Evolutionary conservation across 2,113 vertebrate genomes (phyloP).

Genomic region (Mola mola): DNA sequence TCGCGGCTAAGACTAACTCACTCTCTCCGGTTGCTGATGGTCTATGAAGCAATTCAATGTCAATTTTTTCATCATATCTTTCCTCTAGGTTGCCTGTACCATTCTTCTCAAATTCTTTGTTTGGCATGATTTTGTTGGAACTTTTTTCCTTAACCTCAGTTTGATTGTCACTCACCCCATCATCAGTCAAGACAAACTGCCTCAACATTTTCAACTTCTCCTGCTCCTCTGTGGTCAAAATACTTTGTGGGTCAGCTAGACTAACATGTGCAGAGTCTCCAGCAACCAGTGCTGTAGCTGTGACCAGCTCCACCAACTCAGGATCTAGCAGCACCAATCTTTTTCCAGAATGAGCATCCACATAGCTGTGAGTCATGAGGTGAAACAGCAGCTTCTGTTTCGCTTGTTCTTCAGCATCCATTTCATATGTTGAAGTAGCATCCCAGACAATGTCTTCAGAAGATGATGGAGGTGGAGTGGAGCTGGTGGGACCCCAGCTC

Average conservation of each 20-base stretch:
- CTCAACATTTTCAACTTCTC: background rate
- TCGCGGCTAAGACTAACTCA: background rate
- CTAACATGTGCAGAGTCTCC: background rate
- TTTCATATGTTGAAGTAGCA: conserved; percentile 39
- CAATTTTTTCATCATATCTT: conserved; percentile 3
- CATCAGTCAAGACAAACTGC: conserved; percentile 9
- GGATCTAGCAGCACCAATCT: conserved; percentile 87
- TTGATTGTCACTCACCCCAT: conserved; percentile 21
- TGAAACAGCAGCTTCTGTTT: conserved; percentile 81
- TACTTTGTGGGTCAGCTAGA: conserved; percentile 7
- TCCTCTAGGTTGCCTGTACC: background rate
- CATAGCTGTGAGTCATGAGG: conserved; percentile 90
- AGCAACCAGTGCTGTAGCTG: conserved; percentile 26
- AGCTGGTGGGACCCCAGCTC: conserved; percentile 66
- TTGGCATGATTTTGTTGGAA: conserved; percentile 5
- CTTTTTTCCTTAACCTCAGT: conserved; percentile 7
- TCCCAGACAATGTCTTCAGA: conserved; percentile 38
- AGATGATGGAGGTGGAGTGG: conserved; percentile 62
- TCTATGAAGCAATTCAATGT: conserved; percentile 1
- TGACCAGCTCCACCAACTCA: conserved; percentile 71
- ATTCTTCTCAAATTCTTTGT: background rate
- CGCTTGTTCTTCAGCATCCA: conserved; percentile 51
- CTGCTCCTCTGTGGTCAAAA: conserved; percentile 9
- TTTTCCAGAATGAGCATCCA: conserved; percentile 86
- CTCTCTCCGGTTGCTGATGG: background rate